These are phyloP conservation scores for Chydorus sphaericus DNA, from an alignment of 2,888 invertebrate genomes.

Conservation along the genomic window DNA sequence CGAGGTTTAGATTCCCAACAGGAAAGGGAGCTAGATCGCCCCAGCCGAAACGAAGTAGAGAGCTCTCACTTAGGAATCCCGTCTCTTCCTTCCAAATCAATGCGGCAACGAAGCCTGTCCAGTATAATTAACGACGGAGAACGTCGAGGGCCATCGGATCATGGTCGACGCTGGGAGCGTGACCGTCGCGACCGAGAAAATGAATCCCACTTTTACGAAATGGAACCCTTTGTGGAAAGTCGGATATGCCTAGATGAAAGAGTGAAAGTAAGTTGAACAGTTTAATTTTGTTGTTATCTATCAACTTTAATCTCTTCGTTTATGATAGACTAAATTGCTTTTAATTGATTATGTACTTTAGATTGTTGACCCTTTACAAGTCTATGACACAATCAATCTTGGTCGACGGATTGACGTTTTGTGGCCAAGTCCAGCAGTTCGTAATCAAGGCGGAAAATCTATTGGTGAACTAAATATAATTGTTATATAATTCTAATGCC, in stretches of 20 bases:
- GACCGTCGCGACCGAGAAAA: neutral
- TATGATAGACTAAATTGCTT: no score
- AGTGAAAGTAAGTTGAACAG: constrained; percentile 10
- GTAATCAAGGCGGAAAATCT: constrained; percentile 70
- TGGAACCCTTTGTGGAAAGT: neutral
- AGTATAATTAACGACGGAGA: neutral
- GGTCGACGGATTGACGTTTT: constrained; percentile 82
- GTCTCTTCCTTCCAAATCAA: neutral
- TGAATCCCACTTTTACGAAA: neutral
- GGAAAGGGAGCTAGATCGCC: neutral
- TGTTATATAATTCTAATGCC: no score
- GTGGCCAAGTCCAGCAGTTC: constrained; percentile 85
- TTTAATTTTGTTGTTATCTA: constrained; percentile 6
- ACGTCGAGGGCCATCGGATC: neutral
- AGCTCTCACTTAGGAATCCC: neutral
- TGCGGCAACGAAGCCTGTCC: neutral
- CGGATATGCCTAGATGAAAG: neutral
- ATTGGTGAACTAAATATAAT: no score
- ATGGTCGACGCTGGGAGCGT: constrained; percentile 1
- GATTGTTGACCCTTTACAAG: constrained; percentile 50
- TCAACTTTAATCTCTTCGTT: constrained; percentile 8
- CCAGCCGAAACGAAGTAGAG: neutral
- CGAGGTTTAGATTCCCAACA: constrained; percentile 3
- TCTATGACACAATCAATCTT: constrained; percentile 81
- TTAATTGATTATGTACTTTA: no score